Evolutionary conservation across 2,888 invertebrate species (phyloP).

Genomic region (Yponomeuta plumbellus): DNA sequence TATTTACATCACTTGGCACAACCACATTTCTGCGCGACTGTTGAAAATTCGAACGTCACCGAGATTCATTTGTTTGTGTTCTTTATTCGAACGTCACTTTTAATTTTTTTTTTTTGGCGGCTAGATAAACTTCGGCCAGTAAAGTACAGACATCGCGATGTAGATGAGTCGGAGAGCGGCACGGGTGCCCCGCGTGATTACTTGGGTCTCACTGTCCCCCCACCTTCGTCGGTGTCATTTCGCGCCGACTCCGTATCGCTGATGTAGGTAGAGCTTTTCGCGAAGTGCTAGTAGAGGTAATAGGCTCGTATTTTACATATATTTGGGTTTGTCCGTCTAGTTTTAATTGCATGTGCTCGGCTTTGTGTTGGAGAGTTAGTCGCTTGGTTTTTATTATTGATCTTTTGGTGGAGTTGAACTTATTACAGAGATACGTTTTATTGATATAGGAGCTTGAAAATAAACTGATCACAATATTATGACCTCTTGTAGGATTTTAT

Average conservation of each 20-base stretch:
- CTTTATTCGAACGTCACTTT: background rate
- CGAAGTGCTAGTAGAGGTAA: constrained; percentile 28
- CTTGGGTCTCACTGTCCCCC: constrained; percentile 66
- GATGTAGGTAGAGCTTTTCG: constrained; percentile 13
- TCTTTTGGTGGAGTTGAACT: no score
- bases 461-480: no score
- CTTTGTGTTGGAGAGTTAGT: background rate
- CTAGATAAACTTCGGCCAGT: constrained; percentile 1
- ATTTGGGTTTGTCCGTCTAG: background rate
- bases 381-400: background rate
- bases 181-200: constrained; percentile 54
- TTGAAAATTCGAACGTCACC: background rate
- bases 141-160: constrained; percentile 58
- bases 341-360: background rate
- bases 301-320: constrained; percentile 9
- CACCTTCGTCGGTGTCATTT: constrained; percentile 64
- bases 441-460: no score
- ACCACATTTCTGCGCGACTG: constrained; percentile 6
- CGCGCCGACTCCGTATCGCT: constrained; percentile 61
- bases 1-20: constrained; percentile 34
- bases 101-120: background rate
- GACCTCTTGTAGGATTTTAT: no score
- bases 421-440: no score
- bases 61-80: background rate
- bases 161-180: constrained; percentile 44